These are phyloP conservation scores for Nebria brevicollis DNA, from an alignment of 2,888 invertebrate genomes.

Conservation along the genomic window DNA sequence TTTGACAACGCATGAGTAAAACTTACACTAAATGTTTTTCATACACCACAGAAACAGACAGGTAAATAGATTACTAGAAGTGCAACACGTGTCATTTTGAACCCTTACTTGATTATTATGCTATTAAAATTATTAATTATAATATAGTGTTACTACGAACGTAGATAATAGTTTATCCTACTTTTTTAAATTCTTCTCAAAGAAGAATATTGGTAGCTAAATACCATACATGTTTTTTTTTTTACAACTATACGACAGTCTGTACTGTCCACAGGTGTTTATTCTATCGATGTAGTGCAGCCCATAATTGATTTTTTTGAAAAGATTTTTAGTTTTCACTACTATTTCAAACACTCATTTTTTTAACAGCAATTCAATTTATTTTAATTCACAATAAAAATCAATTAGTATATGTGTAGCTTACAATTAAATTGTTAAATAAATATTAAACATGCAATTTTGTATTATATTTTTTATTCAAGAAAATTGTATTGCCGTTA, in stretches of 20 bases:
- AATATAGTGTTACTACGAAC: slow-evolving; percentile 17
- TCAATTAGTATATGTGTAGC: too few species aligned
- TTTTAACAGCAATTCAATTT: background rate
- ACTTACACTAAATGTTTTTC: slow-evolving; percentile 1
- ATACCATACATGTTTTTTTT: slow-evolving; percentile 39
- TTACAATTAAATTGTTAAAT: too few species aligned
- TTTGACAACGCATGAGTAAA: slow-evolving; percentile 7
- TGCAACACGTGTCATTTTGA: slow-evolving; percentile 2
- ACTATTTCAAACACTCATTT: background rate
- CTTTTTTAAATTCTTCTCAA: background rate
- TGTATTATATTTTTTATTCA: too few species aligned
- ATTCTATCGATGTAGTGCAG: slow-evolving; percentile 25
- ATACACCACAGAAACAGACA: slow-evolving; percentile 8
- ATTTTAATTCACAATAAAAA: too few species aligned
- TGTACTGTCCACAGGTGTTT: slow-evolving; percentile 24
- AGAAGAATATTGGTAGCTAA: slow-evolving; percentile 7
- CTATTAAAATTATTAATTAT: slow-evolving; percentile 14
- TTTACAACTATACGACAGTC: slow-evolving; percentile 32
- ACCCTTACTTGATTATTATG: slow-evolving; percentile 16
- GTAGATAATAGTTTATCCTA: slow-evolving; percentile 14
- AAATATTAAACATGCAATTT: too few species aligned
- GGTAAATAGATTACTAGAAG: background rate
- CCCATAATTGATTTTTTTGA: background rate
- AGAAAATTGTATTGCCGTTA: background rate
- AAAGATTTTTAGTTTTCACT: background rate